Base-by-base conservation (phyloP, 2,888 invertebrate species). In the Melipona bicolor region DNA sequence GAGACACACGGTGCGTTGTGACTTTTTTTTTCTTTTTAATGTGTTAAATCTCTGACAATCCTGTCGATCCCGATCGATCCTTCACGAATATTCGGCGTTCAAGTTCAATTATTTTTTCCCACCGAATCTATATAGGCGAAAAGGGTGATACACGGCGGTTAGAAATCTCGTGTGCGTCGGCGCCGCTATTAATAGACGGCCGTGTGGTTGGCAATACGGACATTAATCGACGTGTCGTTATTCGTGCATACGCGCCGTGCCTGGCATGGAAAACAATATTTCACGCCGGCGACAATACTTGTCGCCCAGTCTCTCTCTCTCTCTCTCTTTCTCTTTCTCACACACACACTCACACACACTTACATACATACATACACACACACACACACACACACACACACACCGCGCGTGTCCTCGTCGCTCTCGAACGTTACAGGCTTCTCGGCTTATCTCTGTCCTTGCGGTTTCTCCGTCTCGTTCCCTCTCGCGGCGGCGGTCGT, bases 161-260 rank as follows among this genome's bases (percentile, higher is more conserved):
- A 87, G 89, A 89, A 89, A 89, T 88, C 89, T 83, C 86, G 88
- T 82, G 89, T 82, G 89, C 82, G 79, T 84, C 86, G 88, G 82
- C 86, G 85, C 72, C 81, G 86, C 91, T 92, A 92, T 91, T 91
- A 92, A 92, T 92, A 92, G 91, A 89, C 88, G 85, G 79, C 83
- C 88, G 81, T 82, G 88, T 79, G 88, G 87, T 89, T 88, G 90
- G 87, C 91, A 90, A 92, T 91, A 90, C 89, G 88, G 88, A 89
- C 89, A 91, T 92, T 92, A 92, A 92, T 92, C 92, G 92, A 89
- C 91, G 91, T 90, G 91, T 91, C 89, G 91, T 92, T 91, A 91
- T 91, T 90, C 90, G 91, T 90, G 89, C 91, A 91, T 88, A 90
- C 87, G 87, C 88, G 87, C 86, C 91, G 89, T 91, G 92, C 91